These are phyloP conservation scores for Anolis sagrei DNA, from an alignment of 2,113 vertebrate genomes.

Conservation along the genomic window DNA sequence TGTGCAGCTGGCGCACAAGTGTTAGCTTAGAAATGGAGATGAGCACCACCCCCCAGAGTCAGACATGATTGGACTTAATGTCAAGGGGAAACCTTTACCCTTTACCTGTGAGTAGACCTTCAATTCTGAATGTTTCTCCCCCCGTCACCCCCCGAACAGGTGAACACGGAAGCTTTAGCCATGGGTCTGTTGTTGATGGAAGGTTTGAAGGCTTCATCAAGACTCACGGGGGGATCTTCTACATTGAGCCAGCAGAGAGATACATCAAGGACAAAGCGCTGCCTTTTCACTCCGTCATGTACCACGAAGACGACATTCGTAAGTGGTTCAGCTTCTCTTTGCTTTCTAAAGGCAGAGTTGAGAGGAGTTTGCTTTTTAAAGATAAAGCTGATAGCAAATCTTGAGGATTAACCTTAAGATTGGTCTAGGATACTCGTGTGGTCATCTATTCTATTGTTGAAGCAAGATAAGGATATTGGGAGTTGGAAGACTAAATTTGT, in stretches of 20 bases:
- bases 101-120: not conserved
- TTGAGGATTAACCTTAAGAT: too few relatives aligned
- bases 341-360: conserved; percentile 23
- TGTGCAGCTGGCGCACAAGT: too few relatives aligned
- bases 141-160: conserved; percentile 82
- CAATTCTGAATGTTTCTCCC: conserved; percentile 22
- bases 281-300: conserved; percentile 95
- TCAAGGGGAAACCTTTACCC: too few relatives aligned
- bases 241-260: conserved; percentile 94
- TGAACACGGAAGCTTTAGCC: conserved; percentile 89
- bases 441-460: not conserved
- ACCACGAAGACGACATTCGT: conserved; percentile 97
- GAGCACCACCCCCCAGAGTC: too few relatives aligned
- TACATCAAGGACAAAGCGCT: conserved; percentile 85
- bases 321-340: conserved; percentile 73
- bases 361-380: not conserved
- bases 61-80: too few relatives aligned
- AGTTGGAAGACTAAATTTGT: too few relatives aligned
- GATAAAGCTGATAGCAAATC: not conserved
- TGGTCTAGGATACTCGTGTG: not conserved
- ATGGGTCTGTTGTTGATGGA: conserved; percentile 92
- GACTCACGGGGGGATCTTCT: conserved; percentile 91
- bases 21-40: too few relatives aligned
- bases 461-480: too few relatives aligned
- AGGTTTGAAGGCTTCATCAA: conserved; percentile 97